These are phyloP conservation scores for Metaphire vulgaris DNA, from an alignment of 1,140 invertebrate genomes.

Conservation along the genomic window DNA sequence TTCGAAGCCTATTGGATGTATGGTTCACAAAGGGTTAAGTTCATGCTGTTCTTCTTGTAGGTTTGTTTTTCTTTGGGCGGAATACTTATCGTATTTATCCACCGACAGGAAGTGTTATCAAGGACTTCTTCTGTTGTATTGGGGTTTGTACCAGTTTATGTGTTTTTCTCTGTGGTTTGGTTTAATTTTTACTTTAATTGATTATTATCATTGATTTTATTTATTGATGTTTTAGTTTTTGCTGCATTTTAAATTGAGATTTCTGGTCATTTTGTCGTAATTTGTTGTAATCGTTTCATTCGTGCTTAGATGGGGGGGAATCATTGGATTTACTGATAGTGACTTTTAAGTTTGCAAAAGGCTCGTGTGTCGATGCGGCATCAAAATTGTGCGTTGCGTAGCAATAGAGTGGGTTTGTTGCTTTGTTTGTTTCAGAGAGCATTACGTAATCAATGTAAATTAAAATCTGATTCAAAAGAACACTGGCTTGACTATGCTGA, in stretches of 20 bases:
- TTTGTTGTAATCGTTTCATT: neutral
- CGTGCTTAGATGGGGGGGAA: neutral
- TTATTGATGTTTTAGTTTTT: neutral
- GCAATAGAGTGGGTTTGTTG: neutral
- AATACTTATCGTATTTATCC: conserved; percentile 67
- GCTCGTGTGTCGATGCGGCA: neutral
- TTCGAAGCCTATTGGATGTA: too few species aligned
- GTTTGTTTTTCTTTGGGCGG: conserved; percentile 73
- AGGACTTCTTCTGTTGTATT: conserved; percentile 69
- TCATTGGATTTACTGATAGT: neutral
- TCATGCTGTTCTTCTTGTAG: conserved; percentile 52
- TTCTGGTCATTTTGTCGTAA: neutral
- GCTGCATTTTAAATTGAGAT: neutral
- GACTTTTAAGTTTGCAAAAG: neutral
- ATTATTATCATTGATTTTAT: too few species aligned
- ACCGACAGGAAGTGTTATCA: conserved; percentile 74
- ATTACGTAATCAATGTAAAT: conserved; percentile 36
- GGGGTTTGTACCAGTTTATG: conserved; percentile 28
- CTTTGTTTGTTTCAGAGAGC: conserved; percentile 40
- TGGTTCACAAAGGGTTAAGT: neutral
- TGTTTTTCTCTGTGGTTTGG: neutral
- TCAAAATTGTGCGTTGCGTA: neutral
- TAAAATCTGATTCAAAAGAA: conserved; percentile 46
- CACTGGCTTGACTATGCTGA: conserved; percentile 76
- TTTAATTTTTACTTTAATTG: too few species aligned